Percentiles rank a stretch among this genome's conserved stretches.
These are phyloP conservation scores for Telmatherina bonti DNA, from an alignment of 2,797 vertebrate species.

Conservation along the genomic window DNA sequence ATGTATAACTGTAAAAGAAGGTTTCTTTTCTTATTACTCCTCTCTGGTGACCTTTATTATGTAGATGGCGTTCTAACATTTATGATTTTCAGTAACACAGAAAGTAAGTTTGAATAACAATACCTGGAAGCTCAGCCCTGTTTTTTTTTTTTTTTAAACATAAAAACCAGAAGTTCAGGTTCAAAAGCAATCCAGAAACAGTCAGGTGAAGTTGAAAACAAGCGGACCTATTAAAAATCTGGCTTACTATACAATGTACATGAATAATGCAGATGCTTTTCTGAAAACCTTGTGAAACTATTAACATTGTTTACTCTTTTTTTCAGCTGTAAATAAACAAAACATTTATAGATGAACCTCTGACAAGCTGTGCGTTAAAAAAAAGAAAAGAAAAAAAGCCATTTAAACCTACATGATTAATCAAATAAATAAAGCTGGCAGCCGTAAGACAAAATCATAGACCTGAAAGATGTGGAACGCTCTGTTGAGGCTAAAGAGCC, in stretches of 20 bases:
- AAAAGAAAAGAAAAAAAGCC: not conserved
- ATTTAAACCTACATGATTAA: not conserved
- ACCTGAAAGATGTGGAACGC: not conserved
- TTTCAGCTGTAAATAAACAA: too few species aligned
- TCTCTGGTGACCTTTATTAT: not conserved
- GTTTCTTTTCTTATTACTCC: not conserved
- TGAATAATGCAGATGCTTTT: not conserved
- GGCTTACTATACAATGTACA: not conserved
- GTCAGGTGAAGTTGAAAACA: not conserved
- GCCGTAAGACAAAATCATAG: slow-evolving; percentile 2
- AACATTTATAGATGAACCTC: slow-evolving; percentile 1
- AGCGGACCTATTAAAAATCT: not conserved
- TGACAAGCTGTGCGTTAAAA: not conserved
- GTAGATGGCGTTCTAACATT: not conserved
- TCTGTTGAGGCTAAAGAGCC: not conserved
- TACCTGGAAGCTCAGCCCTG: not conserved
- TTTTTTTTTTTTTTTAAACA: not conserved
- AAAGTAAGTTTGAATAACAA: not conserved
- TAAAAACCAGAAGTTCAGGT: not conserved
- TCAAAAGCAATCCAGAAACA: not conserved
- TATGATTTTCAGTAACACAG: not conserved
- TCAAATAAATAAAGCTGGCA: slow-evolving; percentile 6
- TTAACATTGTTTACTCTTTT: not conserved
- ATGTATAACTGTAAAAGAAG: not conserved
- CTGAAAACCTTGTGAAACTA: not conserved